Evolutionary conservation across 2,888 invertebrate genomes (phyloP), one percentile per base, ranked within the genome.

Genomic region (Trachelus iudaicus): DNA sequence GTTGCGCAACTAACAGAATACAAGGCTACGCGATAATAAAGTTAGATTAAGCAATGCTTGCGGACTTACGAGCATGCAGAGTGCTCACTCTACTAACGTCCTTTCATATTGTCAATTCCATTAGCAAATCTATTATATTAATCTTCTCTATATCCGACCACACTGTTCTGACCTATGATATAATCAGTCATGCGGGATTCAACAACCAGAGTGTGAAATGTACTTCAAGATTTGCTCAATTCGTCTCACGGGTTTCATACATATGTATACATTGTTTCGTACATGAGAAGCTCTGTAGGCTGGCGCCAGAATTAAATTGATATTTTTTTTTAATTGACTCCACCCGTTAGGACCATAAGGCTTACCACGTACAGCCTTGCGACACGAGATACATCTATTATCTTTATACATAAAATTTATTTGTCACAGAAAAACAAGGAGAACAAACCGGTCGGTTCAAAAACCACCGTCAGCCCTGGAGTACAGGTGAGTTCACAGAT

Each of bases 341-440:
- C 23, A 56, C 23, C 56, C 9, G 23, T 9, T 23, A 23, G 23
- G 9, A 56, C 56, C 56, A 23, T 23, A 23, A 2, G 23, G 9
- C 9, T 6, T 23, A 3, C 35, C 35, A 35, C 35, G 12, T 12
- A 35, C 35, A 12, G 23, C 56, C 56, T 23, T 56, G 56, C 9
- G 1, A 0, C 9, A 56, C 15, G 56, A 56, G 23, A 23, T 23
- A 56, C 56, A 23, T 23, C 23, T 23, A 23, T 56, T 23, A 23
- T 56, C 56, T 56, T 56, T 23, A 23, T 23, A 23, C 56, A 56
- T 56, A 23, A 56, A 23, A 23, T 56, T 56, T 56, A 15, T 56
- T 56, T 56, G 56, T 56, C 56, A 56, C 56, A 56, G 56, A 88
- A 89, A 83, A 89, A 81, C 82, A 79, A 79, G 74, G 84, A 80